phyloP scores from a whole-genome alignment of 2,113 vertebrate species.

The Vulpes lagopus region DNA sequence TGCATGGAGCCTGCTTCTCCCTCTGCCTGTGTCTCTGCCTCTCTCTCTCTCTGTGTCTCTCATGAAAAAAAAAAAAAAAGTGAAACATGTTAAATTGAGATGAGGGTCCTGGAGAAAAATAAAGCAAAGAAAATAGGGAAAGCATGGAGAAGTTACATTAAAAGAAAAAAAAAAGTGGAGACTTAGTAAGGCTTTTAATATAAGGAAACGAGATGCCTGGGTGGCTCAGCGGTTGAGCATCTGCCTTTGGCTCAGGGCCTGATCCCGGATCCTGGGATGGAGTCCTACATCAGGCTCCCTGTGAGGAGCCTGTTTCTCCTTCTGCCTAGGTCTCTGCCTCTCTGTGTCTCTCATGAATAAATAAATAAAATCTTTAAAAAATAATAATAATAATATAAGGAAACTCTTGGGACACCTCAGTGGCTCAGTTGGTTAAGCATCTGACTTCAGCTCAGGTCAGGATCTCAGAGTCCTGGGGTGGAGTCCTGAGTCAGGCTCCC shows the following conservation, averaged over 20 bases:
- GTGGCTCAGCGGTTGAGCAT: too few species aligned
- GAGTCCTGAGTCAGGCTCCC: background rate
- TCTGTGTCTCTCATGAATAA: too few species aligned
- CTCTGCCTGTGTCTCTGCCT: too few species aligned
- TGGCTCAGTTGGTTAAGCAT: background rate
- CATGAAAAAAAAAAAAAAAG: background rate
- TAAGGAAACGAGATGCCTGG: background rate
- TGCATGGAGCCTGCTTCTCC: too few species aligned
- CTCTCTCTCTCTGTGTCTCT: too few species aligned
- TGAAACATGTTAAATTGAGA: background rate
- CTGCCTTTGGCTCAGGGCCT: too few species aligned
- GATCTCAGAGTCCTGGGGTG: background rate
- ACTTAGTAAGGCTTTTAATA: background rate
- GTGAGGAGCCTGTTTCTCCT: too few species aligned
- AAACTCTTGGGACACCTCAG: background rate
- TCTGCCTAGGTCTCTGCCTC: too few species aligned
- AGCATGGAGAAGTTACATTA: background rate
- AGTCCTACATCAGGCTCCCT: too few species aligned
- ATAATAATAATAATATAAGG: background rate
- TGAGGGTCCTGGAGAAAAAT: background rate
- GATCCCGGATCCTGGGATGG: too few species aligned
- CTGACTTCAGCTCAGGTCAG: background rate
- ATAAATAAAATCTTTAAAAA: too few species aligned
- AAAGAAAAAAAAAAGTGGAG: background rate
- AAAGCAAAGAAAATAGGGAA: background rate